Conservation (phyloP, 1,140 invertebrate genomes). For the Pseudomyrmex dendroicus region DNA sequence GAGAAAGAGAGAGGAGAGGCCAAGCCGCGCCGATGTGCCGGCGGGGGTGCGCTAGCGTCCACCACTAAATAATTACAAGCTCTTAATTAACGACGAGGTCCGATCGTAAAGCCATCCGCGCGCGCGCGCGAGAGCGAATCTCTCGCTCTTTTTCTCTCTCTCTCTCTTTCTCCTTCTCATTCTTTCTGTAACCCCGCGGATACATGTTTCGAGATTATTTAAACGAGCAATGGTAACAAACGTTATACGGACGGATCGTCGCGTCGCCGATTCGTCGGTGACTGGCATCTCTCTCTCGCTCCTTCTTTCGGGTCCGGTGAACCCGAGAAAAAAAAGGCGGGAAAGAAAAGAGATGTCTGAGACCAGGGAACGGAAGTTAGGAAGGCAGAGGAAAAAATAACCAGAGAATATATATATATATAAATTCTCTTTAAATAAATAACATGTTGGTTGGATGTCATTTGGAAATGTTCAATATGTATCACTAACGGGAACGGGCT, state of each 20-base stretch:
- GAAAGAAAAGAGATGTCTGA: constrained; percentile 51
- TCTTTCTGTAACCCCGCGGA: constrained; percentile 74
- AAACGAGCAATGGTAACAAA: constrained; percentile 80
- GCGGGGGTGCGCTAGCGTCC: constrained; percentile 84
- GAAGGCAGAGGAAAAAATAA: not conserved
- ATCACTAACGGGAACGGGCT: constrained; percentile 14
- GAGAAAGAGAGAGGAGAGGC: constrained; percentile 50
- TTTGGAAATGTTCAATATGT: constrained; percentile 42
- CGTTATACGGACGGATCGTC: constrained; percentile 67
- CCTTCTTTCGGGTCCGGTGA: constrained; percentile 19
- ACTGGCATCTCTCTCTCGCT: constrained; percentile 50
- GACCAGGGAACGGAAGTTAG: constrained; percentile 5
- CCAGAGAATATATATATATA: not conserved
- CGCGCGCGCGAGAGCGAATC: constrained; percentile 8
- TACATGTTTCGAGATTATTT: constrained; percentile 84
- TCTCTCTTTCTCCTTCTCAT: constrained; percentile 35
- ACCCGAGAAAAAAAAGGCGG: constrained; percentile 34
- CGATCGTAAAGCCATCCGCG: constrained; percentile 83
- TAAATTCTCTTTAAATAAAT: too few species aligned
- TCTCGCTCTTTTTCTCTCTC: not conserved
- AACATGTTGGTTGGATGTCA: not conserved
- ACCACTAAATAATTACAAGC: constrained; percentile 84
- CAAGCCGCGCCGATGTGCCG: constrained; percentile 77
- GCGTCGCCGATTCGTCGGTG: constrained; percentile 57
- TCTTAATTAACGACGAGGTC: constrained; percentile 84